A percentile compares a stretch with the other conserved stretches of the same genome.
phyloP scores from a whole-genome alignment of 92 coral and sea anemone species.

The Epizoanthus fatuus region DNA sequence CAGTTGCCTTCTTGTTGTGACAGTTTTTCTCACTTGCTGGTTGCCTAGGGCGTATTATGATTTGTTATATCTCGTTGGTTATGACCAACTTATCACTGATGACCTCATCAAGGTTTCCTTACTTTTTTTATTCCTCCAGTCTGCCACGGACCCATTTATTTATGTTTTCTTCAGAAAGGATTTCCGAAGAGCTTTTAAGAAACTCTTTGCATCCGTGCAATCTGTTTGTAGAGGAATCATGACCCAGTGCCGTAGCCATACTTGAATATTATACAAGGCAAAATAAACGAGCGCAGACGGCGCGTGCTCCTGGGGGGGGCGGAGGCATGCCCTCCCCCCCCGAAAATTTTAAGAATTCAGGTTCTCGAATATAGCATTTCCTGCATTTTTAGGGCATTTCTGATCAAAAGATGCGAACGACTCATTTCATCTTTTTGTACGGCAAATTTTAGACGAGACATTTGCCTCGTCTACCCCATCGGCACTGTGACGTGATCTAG shows the following conservation, averaged over 20 bases:
- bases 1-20: constrained; percentile 19
- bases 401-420: too few relatives aligned
- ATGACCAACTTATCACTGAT: neutral
- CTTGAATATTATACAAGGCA: neutral
- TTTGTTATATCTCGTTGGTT: neutral
- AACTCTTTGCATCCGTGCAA: neutral
- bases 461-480: too few relatives aligned
- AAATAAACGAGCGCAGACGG: too few relatives aligned
- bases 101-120: constrained; percentile 18
- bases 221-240: too few relatives aligned
- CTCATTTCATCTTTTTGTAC: too few relatives aligned
- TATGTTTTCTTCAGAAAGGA: constrained; percentile 25
- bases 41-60: constrained; percentile 18
- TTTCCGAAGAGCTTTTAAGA: constrained; percentile 12
- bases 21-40: constrained; percentile 15
- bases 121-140: constrained; percentile 18
- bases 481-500: too few relatives aligned
- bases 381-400: too few relatives aligned
- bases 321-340: too few relatives aligned
- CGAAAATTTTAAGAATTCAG: too few relatives aligned
- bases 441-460: too few relatives aligned
- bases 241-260: neutral
- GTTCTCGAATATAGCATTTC: too few relatives aligned
- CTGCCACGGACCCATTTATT: constrained; percentile 23
- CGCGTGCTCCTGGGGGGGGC: too few relatives aligned